Conservation (phyloP, 2,113 vertebrate genomes). For the Ictidomys tridecemlineatus region DNA sequence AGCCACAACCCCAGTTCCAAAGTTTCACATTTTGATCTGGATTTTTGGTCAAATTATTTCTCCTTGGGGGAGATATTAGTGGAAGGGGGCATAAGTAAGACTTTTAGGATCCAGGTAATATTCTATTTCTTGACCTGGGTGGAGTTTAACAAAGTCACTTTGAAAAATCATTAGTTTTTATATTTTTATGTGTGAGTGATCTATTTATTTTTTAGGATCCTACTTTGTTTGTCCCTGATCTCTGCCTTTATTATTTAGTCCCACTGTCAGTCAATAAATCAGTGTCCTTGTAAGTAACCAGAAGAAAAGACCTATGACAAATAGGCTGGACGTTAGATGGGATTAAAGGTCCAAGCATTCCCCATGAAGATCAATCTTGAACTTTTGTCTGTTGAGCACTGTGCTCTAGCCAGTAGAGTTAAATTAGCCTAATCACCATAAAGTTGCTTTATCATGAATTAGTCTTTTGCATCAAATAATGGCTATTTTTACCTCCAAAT, state of each 20-base stretch:
- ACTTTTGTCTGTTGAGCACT: background rate
- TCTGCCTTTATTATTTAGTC: conserved; percentile 8
- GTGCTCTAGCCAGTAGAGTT: background rate
- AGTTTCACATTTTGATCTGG: background rate
- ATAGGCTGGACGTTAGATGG: background rate
- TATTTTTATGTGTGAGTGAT: background rate
- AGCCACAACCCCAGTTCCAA: too few relatives aligned
- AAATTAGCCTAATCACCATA: background rate
- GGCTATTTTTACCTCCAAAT: background rate
- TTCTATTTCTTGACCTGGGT: background rate
- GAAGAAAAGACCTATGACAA: background rate
- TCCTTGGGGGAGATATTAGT: background rate
- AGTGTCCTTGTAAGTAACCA: background rate
- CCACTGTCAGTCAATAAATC: background rate
- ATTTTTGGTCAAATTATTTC: conserved; percentile 11
- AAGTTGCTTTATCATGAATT: background rate
- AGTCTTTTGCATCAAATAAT: background rate
- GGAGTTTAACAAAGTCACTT: background rate
- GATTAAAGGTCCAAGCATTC: background rate
- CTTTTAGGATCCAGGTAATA: background rate
- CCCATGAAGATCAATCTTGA: background rate
- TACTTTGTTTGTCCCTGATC: background rate
- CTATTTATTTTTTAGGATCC: background rate
- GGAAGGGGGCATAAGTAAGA: background rate
- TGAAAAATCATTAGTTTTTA: conserved; percentile 40